Conservation (phyloP, 2,888 invertebrate species). For the Prosopocoilus inquinatus region DNA sequence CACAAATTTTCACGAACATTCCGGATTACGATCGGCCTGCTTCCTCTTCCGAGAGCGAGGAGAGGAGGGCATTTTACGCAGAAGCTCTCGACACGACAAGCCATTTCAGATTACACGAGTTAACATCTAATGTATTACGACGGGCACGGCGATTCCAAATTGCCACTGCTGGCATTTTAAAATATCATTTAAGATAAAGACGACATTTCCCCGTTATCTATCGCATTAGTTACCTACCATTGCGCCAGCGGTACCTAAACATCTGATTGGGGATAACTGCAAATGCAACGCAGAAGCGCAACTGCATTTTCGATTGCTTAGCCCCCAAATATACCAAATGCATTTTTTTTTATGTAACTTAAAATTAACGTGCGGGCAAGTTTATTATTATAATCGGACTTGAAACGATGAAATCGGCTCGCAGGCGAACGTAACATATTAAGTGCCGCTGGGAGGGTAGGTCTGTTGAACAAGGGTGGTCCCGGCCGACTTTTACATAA, state of each 20-base stretch:
- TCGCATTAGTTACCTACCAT: neutral
- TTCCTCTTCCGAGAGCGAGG: too few relatives aligned
- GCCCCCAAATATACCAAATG: neutral
- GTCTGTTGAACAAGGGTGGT: constrained; percentile 31
- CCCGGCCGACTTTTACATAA: constrained; percentile 30
- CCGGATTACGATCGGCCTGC: too few relatives aligned
- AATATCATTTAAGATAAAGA: constrained; percentile 2
- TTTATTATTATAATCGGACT: neutral
- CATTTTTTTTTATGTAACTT: neutral
- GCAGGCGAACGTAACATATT: neutral
- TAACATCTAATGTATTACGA: constrained; percentile 2
- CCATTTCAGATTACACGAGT: neutral
- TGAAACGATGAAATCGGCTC: neutral
- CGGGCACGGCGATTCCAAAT: constrained; percentile 1
- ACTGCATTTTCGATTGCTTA: too few relatives aligned
- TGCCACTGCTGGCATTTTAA: neutral
- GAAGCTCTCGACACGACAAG: too few relatives aligned
- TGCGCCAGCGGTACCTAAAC: neutral
- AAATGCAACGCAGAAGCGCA: neutral
- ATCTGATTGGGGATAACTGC: neutral
- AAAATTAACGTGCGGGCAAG: too few relatives aligned
- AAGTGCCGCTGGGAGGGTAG: constrained; percentile 10
- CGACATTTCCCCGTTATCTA: neutral
- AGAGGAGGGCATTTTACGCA: too few relatives aligned
- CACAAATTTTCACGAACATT: too few relatives aligned